Conservation (phyloP, 1,140 invertebrate species). For the Drosophila grimshawi region DNA sequence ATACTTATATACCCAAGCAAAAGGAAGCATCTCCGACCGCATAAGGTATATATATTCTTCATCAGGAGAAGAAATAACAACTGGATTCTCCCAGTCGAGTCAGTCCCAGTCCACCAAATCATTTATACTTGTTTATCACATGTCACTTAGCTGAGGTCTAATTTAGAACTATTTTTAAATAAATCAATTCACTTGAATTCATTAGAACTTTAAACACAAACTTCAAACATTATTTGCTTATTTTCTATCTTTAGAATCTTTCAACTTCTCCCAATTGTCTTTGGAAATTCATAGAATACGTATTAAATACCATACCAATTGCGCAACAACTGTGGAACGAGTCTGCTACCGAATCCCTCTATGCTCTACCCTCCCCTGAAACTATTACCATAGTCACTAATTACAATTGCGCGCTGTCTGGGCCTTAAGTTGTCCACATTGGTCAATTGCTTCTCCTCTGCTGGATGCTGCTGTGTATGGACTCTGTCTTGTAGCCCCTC, state of each 20-base stretch:
- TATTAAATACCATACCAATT: conserved; percentile 41
- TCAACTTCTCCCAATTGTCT: not conserved
- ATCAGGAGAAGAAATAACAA: no score
- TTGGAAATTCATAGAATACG: not conserved
- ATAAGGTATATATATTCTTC: no score
- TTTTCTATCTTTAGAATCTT: not conserved
- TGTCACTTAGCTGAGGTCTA: no score
- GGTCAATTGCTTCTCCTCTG: conserved; percentile 1
- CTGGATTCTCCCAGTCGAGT: no score
- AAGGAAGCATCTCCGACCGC: no score
- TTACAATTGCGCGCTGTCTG: conserved; percentile 45
- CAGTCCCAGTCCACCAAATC: no score
- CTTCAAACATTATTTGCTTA: no score
- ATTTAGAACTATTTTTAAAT: no score
- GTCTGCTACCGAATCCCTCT: not conserved
- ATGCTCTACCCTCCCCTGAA: conserved; percentile 2
- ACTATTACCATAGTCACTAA: conserved; percentile 50
- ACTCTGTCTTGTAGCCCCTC: conserved; percentile 39
- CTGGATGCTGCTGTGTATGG: conserved; percentile 2
- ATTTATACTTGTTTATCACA: no score
- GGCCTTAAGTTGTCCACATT: conserved; percentile 15
- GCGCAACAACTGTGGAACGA: conserved; percentile 25
- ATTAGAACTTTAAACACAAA: no score
- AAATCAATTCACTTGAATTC: no score
- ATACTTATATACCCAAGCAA: no score